These are phyloP conservation scores for Danio kyathit DNA, from an alignment of 2,797 vertebrate species.

Conservation along the genomic window DNA sequence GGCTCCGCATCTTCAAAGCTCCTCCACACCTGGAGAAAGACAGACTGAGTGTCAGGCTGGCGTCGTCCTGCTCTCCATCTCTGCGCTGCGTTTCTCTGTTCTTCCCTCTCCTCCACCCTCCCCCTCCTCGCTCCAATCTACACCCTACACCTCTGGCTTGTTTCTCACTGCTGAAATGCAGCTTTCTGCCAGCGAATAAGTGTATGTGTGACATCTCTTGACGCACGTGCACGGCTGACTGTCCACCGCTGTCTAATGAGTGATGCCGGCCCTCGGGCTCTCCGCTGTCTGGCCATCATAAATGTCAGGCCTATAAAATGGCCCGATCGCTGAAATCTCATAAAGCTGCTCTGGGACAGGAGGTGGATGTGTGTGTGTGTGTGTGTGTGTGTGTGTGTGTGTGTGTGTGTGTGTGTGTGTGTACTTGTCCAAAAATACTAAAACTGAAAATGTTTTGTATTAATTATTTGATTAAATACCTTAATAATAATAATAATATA, in stretches of 20 bases:
- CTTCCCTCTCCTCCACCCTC: background rate
- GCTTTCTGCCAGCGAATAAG: constrained; percentile 18
- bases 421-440: no score
- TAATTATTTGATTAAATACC: no score
- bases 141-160: constrained; percentile 29
- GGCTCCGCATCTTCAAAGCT: constrained; percentile 39
- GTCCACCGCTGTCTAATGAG: constrained; percentile 31
- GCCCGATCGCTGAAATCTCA: constrained; percentile 50
- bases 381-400: background rate
- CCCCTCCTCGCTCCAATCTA: background rate
- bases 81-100: constrained; percentile 12
- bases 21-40: constrained; percentile 40
- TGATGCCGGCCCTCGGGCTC: constrained; percentile 13
- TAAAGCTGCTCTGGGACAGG: constrained; percentile 43
- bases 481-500: no score
- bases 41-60: constrained; percentile 41
- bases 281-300: constrained; percentile 28
- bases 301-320: constrained; percentile 35
- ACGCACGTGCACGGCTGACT: background rate
- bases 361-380: background rate
- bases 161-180: constrained; percentile 6
- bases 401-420: background rate
- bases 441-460: no score
- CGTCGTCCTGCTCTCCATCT: constrained; percentile 43
- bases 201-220: background rate